Percentiles rank a stretch among this genome's conserved stretches.
Conservation (phyloP, 2,888 invertebrate genomes). For the Nudaria mundana region DNA sequence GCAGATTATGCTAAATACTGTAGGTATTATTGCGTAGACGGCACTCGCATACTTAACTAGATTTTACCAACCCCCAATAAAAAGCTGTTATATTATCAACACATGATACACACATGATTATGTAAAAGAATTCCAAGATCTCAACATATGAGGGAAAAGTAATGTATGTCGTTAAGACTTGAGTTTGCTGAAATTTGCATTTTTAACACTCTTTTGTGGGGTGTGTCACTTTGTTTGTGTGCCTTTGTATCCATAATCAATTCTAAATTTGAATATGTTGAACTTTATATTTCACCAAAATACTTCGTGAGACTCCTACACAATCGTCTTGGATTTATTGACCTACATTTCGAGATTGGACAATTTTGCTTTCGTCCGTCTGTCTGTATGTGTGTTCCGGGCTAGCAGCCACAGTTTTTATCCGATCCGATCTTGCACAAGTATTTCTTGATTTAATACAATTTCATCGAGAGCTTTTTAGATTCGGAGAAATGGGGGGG, state of each 20-base stretch:
- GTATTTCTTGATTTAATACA: too few species aligned
- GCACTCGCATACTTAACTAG: conserved; percentile 56
- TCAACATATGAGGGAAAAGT: conserved; percentile 58
- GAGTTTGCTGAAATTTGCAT: conserved; percentile 66
- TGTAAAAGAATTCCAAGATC: conserved; percentile 76
- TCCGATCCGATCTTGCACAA: too few species aligned
- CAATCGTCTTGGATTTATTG: too few species aligned
- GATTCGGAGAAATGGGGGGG: too few species aligned
- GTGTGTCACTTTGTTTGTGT: conserved; percentile 33
- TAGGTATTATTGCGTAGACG: conserved; percentile 60
- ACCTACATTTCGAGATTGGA: too few species aligned
- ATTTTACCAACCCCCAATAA: conserved; percentile 66
- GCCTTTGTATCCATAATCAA: background rate
- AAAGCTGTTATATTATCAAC: conserved; percentile 78
- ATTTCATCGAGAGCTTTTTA: too few species aligned
- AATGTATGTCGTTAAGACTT: conserved; percentile 72
- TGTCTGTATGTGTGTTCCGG: too few species aligned
- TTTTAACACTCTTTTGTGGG: conserved; percentile 56
- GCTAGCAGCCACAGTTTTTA: too few species aligned
- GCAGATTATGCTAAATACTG: conserved; percentile 73
- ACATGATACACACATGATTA: conserved; percentile 79
- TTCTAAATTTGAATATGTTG: too few species aligned
- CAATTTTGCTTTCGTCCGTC: too few species aligned
- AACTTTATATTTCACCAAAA: too few species aligned
- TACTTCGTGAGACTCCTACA: too few species aligned